Evolutionary conservation across 2,113 vertebrate genomes (phyloP).

Genomic region (Paradoxurus hermaphroditus): DNA sequence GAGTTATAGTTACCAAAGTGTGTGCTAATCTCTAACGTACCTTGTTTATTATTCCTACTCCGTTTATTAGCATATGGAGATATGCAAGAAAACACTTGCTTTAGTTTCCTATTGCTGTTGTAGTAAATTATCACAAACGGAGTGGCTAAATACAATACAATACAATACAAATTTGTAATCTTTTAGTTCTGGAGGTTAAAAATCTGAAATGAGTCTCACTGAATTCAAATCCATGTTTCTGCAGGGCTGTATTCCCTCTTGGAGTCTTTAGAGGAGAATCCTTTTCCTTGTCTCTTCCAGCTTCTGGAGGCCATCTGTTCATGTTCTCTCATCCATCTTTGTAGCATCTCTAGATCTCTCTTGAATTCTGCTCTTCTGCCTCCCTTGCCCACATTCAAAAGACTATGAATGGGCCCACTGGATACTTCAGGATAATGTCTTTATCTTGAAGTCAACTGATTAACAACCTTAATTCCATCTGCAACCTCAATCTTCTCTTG

Average conservation of each 20-base stretch:
- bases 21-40: not conserved
- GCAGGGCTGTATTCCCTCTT: not conserved
- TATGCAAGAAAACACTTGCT: not conserved
- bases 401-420: not conserved
- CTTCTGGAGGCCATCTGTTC: not conserved
- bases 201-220: not conserved
- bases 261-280: not conserved
- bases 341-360: not conserved
- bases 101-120: not conserved
- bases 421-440: not conserved
- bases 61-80: not conserved
- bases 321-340: not conserved
- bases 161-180: not conserved
- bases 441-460: not conserved
- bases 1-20: not conserved
- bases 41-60: not conserved
- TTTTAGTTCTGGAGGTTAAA: not conserved
- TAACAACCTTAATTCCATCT: not conserved
- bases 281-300: not conserved
- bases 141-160: not conserved
- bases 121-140: not conserved
- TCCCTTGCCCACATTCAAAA: not conserved
- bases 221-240: not conserved
- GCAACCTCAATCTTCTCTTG: not conserved
- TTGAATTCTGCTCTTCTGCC: not conserved